These are phyloP conservation scores for Gambusia holbrooki DNA, from an alignment of 2,113 vertebrate species.

Conservation along the genomic window DNA sequence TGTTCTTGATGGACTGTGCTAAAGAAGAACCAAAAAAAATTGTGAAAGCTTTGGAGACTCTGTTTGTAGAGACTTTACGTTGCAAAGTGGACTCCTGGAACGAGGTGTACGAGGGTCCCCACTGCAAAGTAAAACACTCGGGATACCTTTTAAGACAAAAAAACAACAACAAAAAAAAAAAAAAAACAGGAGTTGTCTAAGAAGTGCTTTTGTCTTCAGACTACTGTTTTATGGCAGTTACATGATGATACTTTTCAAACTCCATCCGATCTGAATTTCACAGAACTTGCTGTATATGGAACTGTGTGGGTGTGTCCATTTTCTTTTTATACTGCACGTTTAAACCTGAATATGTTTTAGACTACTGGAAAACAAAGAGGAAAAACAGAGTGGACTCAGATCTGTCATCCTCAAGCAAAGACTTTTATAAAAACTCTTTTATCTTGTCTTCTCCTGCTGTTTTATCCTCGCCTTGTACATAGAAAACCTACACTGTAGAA, in stretches of 20 bases:
- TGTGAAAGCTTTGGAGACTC: constrained; percentile 24
- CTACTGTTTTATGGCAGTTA: constrained; percentile 81
- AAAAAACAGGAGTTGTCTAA: constrained; percentile 36
- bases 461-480: constrained; percentile 74
- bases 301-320: constrained; percentile 67
- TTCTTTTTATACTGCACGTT: constrained; percentile 83
- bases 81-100: constrained; percentile 3
- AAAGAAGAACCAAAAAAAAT: constrained; percentile 26
- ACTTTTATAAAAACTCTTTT: constrained; percentile 58
- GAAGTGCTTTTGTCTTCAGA: constrained; percentile 61
- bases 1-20: constrained; percentile 50
- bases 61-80: constrained; percentile 14
- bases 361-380: constrained; percentile 64
- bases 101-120: not conserved
- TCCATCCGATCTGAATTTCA: constrained; percentile 47
- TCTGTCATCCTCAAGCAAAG: constrained; percentile 50
- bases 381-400: constrained; percentile 37
- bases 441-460: constrained; percentile 54
- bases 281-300: constrained; percentile 66
- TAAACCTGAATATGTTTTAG: constrained; percentile 74
- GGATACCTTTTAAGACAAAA: constrained; percentile 29
- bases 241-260: constrained; percentile 68
- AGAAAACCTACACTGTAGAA: constrained; percentile 74
- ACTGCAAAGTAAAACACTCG: not conserved
- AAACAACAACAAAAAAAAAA: constrained; percentile 41